These are phyloP conservation scores for Rostratula benghalensis DNA, from an alignment of 2,113 vertebrate species.

Conservation along the genomic window DNA sequence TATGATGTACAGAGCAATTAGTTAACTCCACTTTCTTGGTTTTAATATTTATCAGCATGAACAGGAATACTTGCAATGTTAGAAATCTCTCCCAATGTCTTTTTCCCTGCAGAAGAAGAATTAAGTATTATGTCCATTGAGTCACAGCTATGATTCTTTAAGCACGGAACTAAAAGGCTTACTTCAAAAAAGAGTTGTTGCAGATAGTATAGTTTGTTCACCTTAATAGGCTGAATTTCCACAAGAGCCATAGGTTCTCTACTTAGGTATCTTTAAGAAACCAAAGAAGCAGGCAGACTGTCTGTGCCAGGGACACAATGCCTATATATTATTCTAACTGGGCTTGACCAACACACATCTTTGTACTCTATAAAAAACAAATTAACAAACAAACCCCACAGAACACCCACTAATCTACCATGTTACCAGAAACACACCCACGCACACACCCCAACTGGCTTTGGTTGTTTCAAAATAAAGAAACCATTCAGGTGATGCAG, in stretches of 20 bases:
- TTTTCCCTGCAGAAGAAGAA: not conserved
- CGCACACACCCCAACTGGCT: not conserved
- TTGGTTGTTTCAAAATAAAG: not conserved
- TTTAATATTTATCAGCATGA: not conserved
- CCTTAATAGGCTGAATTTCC: not conserved
- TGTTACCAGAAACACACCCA: not conserved
- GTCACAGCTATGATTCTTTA: not conserved
- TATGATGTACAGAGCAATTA: not conserved
- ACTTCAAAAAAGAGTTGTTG: not conserved
- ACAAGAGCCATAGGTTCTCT: not conserved
- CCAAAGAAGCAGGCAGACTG: not conserved
- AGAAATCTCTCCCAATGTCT: not conserved
- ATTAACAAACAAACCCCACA: not conserved
- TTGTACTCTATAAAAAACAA: not conserved
- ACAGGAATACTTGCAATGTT: not conserved
- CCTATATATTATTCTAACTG: not conserved
- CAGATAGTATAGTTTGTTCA: not conserved
- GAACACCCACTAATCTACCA: not conserved
- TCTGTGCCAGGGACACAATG: not conserved
- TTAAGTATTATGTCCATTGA: not conserved
- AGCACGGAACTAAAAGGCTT: not conserved
- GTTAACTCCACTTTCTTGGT: not conserved
- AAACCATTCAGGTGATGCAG: not conserved
- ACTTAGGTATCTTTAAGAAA: not conserved
- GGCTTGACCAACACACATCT: not conserved